Base-by-base conservation (phyloP, 2,113 vertebrate species). In the Bubo scandiacus region DNA sequence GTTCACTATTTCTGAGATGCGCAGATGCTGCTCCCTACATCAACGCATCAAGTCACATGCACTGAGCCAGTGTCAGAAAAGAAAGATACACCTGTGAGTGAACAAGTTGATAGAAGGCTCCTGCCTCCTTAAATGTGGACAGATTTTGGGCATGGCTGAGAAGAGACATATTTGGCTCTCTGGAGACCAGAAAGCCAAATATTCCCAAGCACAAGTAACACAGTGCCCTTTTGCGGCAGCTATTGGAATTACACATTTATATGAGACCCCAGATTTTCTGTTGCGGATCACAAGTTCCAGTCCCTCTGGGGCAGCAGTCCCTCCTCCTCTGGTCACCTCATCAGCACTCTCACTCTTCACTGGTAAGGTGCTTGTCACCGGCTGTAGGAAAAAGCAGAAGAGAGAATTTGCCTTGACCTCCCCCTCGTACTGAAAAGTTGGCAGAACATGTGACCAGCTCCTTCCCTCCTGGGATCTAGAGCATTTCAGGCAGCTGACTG, bases 351-450 rank as follows among this genome's bases (percentile, higher is more conserved):
- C 45, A 34, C 52, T 96, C 89, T 96, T 93, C 81, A 62, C 52
- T 68, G 67, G 61, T 82, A 90, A 83, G 42, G 78, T 80, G 73
- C 68, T 83, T 57, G 71, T 63, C 0, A 1, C 58, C 79, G 83
- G 74, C 97, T 98, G 94, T 52, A 96, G 63, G 80, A 94, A 52
- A 97, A 97, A 88, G 29, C 36, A 91, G 73, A 83, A 79, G 16
- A 81, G 10, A 94, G 42, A 86, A 65, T 85, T 77, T 71, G 52
- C 40, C 26, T 68, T 36, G 29, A 86, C 16, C 26, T 71, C 22
- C 15, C 27, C 16, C 21, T 84, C 58, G 11, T 54, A 63, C 23
- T 20, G 52, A 65, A 65, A 79, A 89, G 38, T 5, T 54, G 49
- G 12, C 43, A 86, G 30, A 88, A 78, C 16, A 36, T 1, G 17